A percentile compares a stretch with the other conserved stretches of the same genome.
Conservation (phyloP, 2,888 invertebrate genomes). For the Dynastes hyllus region DNA sequence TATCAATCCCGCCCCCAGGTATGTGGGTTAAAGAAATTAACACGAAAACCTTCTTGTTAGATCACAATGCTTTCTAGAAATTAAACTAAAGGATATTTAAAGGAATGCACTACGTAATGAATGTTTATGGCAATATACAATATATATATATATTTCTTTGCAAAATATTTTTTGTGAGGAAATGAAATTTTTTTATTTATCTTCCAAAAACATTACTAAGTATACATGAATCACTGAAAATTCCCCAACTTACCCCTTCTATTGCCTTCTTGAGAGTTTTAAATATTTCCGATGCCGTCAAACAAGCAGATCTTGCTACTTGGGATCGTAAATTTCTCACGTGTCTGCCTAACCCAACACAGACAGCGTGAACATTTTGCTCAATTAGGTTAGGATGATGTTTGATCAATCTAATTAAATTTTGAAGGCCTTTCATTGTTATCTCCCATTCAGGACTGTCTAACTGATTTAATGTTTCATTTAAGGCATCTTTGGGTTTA, state of each 20-base stretch:
- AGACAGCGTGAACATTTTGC: slow-evolving; percentile 80
- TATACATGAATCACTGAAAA: no score
- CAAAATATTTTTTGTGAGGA: no score
- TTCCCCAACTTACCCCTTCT: slow-evolving; percentile 74
- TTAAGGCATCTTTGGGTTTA: slow-evolving; percentile 79
- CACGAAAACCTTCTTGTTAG: no score
- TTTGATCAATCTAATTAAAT: slow-evolving; percentile 79
- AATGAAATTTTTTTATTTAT: no score
- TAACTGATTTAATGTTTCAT: slow-evolving; percentile 78
- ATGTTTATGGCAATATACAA: no score
- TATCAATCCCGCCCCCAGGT: no score
- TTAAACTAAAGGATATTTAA: no score
- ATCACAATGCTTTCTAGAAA: no score
- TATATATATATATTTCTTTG: no score
- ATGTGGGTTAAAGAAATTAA: no score
- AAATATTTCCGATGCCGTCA: slow-evolving; percentile 87
- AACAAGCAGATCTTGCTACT: slow-evolving; percentile 91
- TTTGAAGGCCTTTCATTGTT: slow-evolving; percentile 82
- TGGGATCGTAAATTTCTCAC: slow-evolving; percentile 94
- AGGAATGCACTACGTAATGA: no score
- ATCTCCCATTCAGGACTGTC: slow-evolving; percentile 88
- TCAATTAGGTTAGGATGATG: slow-evolving; percentile 79
- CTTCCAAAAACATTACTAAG: no score
- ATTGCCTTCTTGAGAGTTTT: slow-evolving; percentile 73
- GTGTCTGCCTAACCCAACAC: slow-evolving; percentile 82